Percentiles rank a stretch among this genome's conserved stretches.
Conservation (phyloP, 2,113 vertebrate species). For the Ctenomys sociabilis region DNA sequence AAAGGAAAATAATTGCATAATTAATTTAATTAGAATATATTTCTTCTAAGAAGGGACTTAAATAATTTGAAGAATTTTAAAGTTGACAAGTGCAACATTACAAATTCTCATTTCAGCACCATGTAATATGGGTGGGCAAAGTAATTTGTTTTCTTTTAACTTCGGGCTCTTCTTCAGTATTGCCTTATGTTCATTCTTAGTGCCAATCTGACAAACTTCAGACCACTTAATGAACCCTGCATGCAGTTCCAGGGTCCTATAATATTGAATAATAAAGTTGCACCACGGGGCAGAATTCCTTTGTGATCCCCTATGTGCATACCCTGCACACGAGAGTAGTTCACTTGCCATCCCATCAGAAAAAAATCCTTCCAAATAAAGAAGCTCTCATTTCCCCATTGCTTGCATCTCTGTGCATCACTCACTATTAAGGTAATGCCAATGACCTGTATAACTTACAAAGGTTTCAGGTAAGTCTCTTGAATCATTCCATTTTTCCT, state of each 20-base stretch:
- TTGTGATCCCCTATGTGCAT: background rate
- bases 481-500: slow-evolving; percentile 55
- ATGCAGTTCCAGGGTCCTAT: background rate
- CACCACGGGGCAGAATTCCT: background rate
- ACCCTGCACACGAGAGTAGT: background rate
- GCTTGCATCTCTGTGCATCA: background rate
- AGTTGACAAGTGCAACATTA: background rate
- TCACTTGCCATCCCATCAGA: background rate
- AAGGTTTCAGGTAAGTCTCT: slow-evolving; percentile 54
- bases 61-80: background rate
- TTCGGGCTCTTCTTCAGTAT: background rate
- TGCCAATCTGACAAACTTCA: background rate
- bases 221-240: background rate
- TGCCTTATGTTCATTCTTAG: background rate
- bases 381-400: background rate
- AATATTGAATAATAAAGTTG: background rate
- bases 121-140: background rate
- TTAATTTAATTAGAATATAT: background rate
- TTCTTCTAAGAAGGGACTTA: background rate
- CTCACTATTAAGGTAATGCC: background rate
- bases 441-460: background rate
- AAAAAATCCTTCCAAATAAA: background rate
- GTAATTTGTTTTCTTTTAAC: background rate
- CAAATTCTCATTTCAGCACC: background rate
- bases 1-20: background rate